Conservation (phyloP, 2,797 vertebrate genomes). For the Nyctalus aviator region DNA sequence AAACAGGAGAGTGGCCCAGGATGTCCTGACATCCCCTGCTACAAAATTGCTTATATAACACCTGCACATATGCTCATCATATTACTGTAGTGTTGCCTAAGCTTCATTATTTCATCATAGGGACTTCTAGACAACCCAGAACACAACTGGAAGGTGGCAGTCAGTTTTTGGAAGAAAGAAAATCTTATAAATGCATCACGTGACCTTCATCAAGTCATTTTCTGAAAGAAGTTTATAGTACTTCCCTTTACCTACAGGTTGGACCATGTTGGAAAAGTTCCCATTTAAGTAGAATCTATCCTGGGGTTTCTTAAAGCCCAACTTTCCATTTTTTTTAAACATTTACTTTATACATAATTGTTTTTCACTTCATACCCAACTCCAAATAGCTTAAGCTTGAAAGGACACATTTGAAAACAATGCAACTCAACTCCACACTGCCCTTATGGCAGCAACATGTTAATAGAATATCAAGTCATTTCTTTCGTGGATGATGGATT, state of each 20-base stretch:
- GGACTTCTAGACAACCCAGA: background rate
- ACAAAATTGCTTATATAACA: background rate
- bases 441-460: background rate
- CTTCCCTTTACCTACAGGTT: background rate
- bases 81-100: background rate
- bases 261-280: background rate
- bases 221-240: background rate
- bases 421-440: background rate
- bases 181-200: background rate
- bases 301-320: background rate
- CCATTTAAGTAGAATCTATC: background rate
- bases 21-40: background rate
- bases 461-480: background rate
- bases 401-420: constrained; percentile 9
- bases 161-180: background rate
- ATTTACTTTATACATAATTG: background rate
- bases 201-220: background rate
- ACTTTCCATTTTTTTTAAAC: background rate
- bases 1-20: background rate
- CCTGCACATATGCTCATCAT: background rate
- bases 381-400: background rate
- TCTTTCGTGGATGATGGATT: background rate
- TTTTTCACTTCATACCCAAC: background rate
- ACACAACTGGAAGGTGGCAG: background rate
- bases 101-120: background rate